Evolutionary conservation across 2,888 invertebrate species (phyloP).

Genomic region (Andrena minutula): DNA sequence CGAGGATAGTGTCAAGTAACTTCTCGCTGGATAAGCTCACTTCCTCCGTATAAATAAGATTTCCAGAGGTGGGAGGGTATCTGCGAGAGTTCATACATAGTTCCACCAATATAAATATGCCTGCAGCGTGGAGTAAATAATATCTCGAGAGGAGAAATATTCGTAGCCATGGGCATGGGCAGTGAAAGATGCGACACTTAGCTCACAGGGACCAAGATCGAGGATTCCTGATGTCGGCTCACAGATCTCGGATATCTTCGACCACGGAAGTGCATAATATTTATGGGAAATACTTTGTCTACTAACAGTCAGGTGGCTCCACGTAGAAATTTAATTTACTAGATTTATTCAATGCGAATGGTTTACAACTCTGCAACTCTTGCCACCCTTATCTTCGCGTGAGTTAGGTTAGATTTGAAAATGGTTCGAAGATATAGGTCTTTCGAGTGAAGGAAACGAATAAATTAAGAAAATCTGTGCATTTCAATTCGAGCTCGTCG

Average conservation of each 20-base stretch:
- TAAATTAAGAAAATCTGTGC: neutral
- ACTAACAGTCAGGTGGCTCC: neutral
- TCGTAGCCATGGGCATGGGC: conserved; percentile 24
- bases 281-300: conserved; percentile 21
- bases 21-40: conserved; percentile 37
- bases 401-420: too few relatives aligned
- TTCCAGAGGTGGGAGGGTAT: conserved; percentile 19
- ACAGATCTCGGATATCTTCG: conserved; percentile 37
- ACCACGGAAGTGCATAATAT: conserved; percentile 14
- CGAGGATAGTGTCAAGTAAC: conserved; percentile 49
- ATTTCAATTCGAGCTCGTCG: neutral
- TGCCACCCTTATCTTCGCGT: too few relatives aligned
- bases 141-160: conserved; percentile 48
- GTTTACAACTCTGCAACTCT: neutral
- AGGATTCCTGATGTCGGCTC: conserved; percentile 45
- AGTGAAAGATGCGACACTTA: conserved; percentile 56
- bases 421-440: too few relatives aligned
- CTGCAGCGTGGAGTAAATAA: conserved; percentile 53
- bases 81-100: conserved; percentile 38
- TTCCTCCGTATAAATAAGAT: conserved; percentile 55
- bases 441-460: too few relatives aligned
- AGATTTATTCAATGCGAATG: neutral
- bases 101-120: conserved; percentile 42
- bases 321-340: conserved; percentile 11
- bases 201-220: conserved; percentile 50